Evolutionary conservation across 2,113 vertebrate species (phyloP).

Genomic region (Colius striatus): DNA sequence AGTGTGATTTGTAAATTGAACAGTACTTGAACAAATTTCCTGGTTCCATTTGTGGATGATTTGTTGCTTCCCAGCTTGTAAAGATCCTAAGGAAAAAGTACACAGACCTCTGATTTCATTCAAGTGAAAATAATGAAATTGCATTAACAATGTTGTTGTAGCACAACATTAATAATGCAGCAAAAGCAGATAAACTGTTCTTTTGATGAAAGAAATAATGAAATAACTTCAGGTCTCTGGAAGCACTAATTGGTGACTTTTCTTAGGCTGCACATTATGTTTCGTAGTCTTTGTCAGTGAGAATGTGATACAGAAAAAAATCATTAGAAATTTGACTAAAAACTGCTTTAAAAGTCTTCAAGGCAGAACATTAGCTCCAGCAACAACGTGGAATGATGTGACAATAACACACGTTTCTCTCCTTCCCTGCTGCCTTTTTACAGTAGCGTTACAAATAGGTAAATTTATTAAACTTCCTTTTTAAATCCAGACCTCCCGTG

Average conservation of each 20-base stretch:
- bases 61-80: conserved; percentile 9
- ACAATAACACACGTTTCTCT: not conserved
- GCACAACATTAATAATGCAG: conserved; percentile 10
- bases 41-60: not conserved
- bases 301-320: not conserved
- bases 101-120: not conserved
- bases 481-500: not conserved
- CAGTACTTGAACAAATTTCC: not conserved
- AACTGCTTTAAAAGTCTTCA: not conserved
- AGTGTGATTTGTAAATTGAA: not conserved
- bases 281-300: conserved; percentile 6
- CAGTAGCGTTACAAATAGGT: not conserved
- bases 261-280: not conserved
- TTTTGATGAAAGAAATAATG: conserved; percentile 22
- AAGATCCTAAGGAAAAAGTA: not conserved
- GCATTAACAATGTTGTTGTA: not conserved
- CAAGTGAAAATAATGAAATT: conserved; percentile 42
- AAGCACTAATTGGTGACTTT: not conserved
- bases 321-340: not conserved
- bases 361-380: not conserved
- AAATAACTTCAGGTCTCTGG: conserved; percentile 39
- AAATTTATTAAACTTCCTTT: not conserved
- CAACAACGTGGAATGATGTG: not conserved
- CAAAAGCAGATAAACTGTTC: conserved; percentile 2
- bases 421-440: not conserved